Percentiles rank a stretch among this genome's conserved stretches.
Evolutionary conservation across 2,888 invertebrate genomes (phyloP).

Genomic region (Meta bourneti): DNA sequence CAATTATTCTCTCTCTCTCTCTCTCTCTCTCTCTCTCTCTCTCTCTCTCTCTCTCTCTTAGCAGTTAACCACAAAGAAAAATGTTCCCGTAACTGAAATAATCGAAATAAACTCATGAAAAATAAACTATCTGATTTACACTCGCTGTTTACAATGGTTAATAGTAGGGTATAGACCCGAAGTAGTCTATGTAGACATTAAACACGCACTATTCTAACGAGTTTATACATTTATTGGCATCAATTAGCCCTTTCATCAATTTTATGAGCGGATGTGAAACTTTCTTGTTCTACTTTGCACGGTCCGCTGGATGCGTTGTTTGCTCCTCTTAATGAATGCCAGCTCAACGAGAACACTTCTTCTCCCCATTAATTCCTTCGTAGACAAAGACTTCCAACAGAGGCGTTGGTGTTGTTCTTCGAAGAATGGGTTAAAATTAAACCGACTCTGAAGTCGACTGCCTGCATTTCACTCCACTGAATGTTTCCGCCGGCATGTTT

Average conservation of each 20-base stretch:
- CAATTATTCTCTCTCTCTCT: too few species aligned
- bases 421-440: neutral
- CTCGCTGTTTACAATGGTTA: neutral
- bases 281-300: constrained; percentile 11
- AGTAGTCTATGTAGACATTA: neutral
- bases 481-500: neutral
- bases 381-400: neutral
- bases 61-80: too few species aligned
- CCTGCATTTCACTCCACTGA: neutral
- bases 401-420: neutral
- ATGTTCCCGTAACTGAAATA: neutral
- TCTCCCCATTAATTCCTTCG: neutral
- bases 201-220: neutral
- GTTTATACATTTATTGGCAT: neutral
- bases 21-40: too few species aligned
- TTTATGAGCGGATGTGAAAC: neutral
- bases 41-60: too few species aligned
- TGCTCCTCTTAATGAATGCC: neutral
- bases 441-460: neutral
- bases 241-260: neutral
- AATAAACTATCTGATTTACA: neutral
- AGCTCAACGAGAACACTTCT: neutral
- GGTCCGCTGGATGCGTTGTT: constrained; percentile 1
- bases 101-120: neutral
- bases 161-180: neutral